These are phyloP conservation scores for Ectemnius lituratus DNA, from an alignment of 2,888 invertebrate species.

Conservation along the genomic window DNA sequence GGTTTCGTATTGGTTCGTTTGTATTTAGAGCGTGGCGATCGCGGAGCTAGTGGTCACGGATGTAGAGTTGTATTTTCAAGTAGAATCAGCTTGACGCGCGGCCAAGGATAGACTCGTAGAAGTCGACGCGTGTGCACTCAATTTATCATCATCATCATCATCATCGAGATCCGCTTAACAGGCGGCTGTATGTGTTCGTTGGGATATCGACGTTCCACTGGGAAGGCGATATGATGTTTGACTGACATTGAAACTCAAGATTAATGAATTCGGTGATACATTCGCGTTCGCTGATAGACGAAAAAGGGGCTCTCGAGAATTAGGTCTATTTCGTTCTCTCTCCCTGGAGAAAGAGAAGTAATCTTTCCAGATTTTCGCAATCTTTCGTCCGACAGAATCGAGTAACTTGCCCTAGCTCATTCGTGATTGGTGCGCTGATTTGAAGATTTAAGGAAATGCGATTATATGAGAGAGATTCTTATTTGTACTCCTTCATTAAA, in stretches of 20 bases:
- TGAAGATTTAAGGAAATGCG: no score
- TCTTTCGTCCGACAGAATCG: neutral
- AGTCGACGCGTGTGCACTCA: constrained; percentile 16
- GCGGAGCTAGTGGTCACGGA: no score
- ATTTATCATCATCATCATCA: constrained; percentile 48
- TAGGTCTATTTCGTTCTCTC: neutral
- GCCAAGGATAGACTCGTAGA: no score
- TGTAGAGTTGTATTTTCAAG: no score
- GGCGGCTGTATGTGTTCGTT: constrained; percentile 33
- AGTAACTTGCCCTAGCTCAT: no score
- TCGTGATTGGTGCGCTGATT: no score
- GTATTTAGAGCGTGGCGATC: no score
- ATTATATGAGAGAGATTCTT: no score
- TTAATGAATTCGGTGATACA: constrained; percentile 37
- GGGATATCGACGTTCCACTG: constrained; percentile 32
- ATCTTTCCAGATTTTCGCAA: neutral
- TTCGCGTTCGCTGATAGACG: neutral
- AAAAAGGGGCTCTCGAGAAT: neutral
- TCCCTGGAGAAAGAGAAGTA: neutral
- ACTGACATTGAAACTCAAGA: constrained; percentile 42
- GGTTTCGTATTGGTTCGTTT: no score
- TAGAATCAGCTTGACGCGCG: no score
- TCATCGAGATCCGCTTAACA: constrained; percentile 43
- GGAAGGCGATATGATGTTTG: constrained; percentile 24
- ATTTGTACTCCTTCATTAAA: no score